Conservation (phyloP, 30 jellyfish, hydroid and myxozoan species). For the Morbakka virulenta region DNA sequence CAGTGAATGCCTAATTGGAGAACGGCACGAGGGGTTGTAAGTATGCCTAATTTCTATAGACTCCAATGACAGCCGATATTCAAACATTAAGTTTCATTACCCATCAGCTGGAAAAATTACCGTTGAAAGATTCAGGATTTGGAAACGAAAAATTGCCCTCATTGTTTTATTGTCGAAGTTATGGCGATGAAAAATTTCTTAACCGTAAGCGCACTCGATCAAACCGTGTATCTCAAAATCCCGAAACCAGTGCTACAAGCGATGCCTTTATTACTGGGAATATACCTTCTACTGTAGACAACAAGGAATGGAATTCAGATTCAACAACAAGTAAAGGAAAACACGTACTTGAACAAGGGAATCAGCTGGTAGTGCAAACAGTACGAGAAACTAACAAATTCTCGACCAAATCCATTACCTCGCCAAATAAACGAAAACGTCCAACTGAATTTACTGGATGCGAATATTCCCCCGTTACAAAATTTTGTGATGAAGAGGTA, state of each 20-base stretch:
- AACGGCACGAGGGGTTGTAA: background rate
- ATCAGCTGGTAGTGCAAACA: background rate
- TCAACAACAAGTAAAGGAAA: background rate
- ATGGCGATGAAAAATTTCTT: background rate
- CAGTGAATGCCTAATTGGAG: background rate
- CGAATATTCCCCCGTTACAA: background rate
- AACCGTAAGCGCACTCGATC: background rate
- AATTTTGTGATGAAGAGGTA: background rate
- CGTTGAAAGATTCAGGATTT: background rate
- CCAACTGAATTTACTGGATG: background rate
- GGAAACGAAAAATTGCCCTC: background rate
- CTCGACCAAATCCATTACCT: background rate
- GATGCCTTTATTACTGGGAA: background rate
- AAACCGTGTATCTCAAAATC: background rate
- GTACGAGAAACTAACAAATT: background rate
- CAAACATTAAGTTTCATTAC: slow-evolving; percentile 13
- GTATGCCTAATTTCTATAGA: background rate
- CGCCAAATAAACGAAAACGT: background rate
- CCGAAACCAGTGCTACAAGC: background rate
- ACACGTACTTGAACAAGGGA: background rate
- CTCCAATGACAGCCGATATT: slow-evolving; percentile 34
- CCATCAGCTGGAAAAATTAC: slow-evolving; percentile 8
- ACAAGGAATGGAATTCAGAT: background rate
- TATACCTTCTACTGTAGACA: background rate
- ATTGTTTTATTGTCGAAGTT: background rate